Percentiles rank a stretch among this genome's conserved stretches.
Conservation (phyloP, 2,888 invertebrate genomes). For the Sclerodermus sp. region DNA sequence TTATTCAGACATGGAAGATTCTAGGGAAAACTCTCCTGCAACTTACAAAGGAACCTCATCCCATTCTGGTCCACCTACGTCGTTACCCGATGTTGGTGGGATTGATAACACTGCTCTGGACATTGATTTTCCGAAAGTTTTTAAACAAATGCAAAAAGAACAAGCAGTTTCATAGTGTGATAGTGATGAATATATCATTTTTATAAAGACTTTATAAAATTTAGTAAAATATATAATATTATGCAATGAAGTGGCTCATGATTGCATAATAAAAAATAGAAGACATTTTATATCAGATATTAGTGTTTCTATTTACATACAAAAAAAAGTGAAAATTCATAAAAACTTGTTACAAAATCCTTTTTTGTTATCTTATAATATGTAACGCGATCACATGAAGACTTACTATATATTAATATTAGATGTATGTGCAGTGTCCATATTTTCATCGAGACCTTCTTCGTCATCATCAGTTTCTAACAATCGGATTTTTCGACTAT, state of each 20-base stretch:
- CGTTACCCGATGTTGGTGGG: slow-evolving; percentile 47
- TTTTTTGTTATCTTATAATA: slow-evolving; percentile 5
- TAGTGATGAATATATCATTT: not conserved
- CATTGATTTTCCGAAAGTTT: slow-evolving; percentile 66
- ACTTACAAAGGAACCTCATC: slow-evolving; percentile 36
- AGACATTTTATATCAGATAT: slow-evolving; percentile 10
- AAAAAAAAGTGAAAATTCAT: not conserved
- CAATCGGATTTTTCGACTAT: slow-evolving; percentile 76
- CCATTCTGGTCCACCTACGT: slow-evolving; percentile 8
- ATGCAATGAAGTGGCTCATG: not conserved
- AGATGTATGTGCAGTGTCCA: slow-evolving; percentile 28
- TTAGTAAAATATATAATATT: no score
- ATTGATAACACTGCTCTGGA: slow-evolving; percentile 66
- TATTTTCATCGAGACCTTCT: slow-evolving; percentile 36
- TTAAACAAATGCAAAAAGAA: slow-evolving; percentile 66
- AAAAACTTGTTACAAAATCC: no score
- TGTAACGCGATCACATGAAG: no score
- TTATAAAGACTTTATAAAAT: not conserved
- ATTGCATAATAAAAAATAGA: slow-evolving; percentile 5
- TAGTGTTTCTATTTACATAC: slow-evolving; percentile 4
- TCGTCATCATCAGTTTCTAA: slow-evolving; percentile 86
- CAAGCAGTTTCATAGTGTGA: slow-evolving; percentile 43
- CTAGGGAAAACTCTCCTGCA: slow-evolving; percentile 49
- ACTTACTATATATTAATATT: slow-evolving; percentile 2
- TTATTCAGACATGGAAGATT: slow-evolving; percentile 47